A percentile compares a stretch with the other conserved stretches of the same genome.
phyloP scores from a whole-genome alignment of 2,113 vertebrate genomes.

The Chunga burmeisteri region DNA sequence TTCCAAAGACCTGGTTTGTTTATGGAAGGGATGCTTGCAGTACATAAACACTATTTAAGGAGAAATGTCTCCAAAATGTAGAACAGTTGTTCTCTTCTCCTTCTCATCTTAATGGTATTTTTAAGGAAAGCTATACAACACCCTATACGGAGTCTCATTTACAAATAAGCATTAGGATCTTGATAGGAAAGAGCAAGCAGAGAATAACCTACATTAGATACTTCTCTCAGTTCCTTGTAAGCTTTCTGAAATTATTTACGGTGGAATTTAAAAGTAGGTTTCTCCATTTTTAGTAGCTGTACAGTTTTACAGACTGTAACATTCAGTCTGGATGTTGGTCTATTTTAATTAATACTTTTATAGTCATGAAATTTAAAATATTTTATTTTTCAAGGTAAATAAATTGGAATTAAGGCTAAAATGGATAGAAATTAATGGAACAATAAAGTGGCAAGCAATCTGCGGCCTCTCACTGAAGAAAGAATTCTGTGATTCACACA shows the following conservation, averaged over 20 bases:
- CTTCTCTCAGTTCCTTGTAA: background rate
- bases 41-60: slow-evolving; percentile 66
- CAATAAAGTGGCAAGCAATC: background rate
- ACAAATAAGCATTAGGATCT: background rate
- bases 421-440: background rate
- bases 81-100: slow-evolving; percentile 39
- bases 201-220: background rate
- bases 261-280: background rate
- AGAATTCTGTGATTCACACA: background rate
- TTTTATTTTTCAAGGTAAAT: background rate
- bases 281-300: background rate
- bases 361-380: background rate
- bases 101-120: slow-evolving; percentile 43
- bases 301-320: background rate
- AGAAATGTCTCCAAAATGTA: slow-evolving; percentile 54
- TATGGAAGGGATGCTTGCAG: slow-evolving; percentile 58
- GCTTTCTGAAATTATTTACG: background rate
- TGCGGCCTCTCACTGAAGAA: background rate
- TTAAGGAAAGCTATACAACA: slow-evolving; percentile 4
- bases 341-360: background rate
- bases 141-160: background rate
- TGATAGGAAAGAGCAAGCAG: background rate
- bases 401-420: background rate
- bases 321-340: background rate
- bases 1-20: slow-evolving; percentile 68